Percentiles rank a stretch among this genome's conserved stretches.
These are phyloP conservation scores for Bothrops alternatus DNA, from an alignment of 2,797 vertebrate genomes.

Conservation along the genomic window DNA sequence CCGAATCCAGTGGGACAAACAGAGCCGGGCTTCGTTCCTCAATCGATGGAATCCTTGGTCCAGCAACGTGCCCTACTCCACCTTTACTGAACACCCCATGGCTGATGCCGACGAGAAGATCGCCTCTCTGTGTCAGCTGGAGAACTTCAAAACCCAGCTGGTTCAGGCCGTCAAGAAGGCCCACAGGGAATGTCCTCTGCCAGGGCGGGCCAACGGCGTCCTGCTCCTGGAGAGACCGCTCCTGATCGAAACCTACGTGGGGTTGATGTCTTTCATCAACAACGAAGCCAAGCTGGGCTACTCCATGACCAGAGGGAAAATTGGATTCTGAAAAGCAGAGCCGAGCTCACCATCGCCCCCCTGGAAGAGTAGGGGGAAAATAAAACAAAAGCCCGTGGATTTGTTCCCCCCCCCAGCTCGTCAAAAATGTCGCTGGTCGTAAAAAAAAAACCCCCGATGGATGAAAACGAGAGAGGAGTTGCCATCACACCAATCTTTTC, in stretches of 20 bases:
- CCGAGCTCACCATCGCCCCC: accelerated
- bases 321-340: slow-evolving; percentile 82
- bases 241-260: slow-evolving; percentile 95
- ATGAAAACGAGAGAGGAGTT: not conserved
- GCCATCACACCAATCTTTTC: not conserved
- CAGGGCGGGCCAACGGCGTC: slow-evolving; percentile 78
- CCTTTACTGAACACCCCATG: slow-evolving; percentile 93
- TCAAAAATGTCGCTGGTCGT: not conserved
- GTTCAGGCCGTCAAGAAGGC: slow-evolving; percentile 93
- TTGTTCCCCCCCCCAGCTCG: accelerated
- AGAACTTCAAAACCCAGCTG: slow-evolving; percentile 87
- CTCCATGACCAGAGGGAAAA: slow-evolving; percentile 93
- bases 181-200: slow-evolving; percentile 82
- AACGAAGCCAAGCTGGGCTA: slow-evolving; percentile 96
- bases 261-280: slow-evolving; percentile 96
- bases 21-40: slow-evolving; percentile 84
- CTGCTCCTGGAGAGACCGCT: slow-evolving; percentile 89
- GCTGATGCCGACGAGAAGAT: slow-evolving; percentile 88
- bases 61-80: slow-evolving; percentile 87
- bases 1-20: slow-evolving; percentile 94
- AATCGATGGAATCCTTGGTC: slow-evolving; percentile 98
- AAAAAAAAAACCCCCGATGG: not conserved
- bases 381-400: too few relatives aligned
- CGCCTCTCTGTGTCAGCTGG: slow-evolving; percentile 90
- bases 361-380: accelerated